Evolutionary conservation across 2,888 invertebrate species (phyloP).

Genomic region (Diaprepes abbreviatus): DNA sequence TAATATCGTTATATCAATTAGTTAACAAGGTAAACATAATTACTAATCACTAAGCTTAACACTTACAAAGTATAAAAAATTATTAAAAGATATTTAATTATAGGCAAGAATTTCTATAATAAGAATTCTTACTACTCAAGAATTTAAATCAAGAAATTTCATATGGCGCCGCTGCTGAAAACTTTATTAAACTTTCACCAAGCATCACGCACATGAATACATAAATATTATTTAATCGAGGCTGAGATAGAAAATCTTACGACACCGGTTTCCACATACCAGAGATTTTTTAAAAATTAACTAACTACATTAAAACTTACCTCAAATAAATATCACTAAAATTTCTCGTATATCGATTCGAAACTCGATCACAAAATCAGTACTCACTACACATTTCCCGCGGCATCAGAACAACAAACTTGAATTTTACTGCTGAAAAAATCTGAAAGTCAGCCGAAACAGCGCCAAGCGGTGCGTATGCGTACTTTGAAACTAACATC

Average conservation of each 20-base stretch:
- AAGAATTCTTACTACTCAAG: no score
- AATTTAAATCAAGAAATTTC: no score
- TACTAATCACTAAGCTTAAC: no score
- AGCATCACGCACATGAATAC: not conserved
- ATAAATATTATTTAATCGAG: constrained; percentile 1
- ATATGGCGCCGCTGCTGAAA: no score
- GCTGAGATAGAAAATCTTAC: not conserved
- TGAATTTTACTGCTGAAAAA: constrained; percentile 31
- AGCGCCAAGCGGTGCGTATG: constrained; percentile 19
- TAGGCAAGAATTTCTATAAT: no score
- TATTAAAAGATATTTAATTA: no score
- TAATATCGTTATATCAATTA: no score
- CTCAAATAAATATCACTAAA: constrained; percentile 7
- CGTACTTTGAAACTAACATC: constrained; percentile 20
- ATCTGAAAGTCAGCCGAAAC: constrained; percentile 5
- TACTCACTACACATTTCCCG: constrained; percentile 18
- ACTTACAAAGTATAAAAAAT: no score
- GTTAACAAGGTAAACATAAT: no score
- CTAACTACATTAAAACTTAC: not conserved
- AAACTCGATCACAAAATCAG: not conserved
- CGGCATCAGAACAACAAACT: constrained; percentile 20
- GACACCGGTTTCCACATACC: not conserved
- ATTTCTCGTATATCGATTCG: not conserved
- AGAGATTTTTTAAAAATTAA: not conserved
- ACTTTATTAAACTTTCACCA: not conserved